Conservation (phyloP, 1,140 invertebrate species). For the Trichogramma pretiosum region DNA sequence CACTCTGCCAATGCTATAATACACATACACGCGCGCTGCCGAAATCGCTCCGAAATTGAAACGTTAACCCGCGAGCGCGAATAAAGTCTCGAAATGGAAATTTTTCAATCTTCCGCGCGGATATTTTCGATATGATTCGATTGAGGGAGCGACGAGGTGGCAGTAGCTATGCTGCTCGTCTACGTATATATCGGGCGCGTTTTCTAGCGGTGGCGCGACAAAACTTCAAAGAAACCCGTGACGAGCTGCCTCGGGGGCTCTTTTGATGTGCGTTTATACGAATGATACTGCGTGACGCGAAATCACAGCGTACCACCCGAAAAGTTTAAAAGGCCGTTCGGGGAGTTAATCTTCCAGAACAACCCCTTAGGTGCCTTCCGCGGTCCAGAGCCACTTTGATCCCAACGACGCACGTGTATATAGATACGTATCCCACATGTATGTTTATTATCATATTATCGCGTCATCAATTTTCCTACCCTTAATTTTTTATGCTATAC, state of each 20-base stretch:
- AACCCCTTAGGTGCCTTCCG: neutral
- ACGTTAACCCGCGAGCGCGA: too few relatives aligned
- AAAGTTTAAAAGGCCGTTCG: neutral
- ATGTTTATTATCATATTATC: constrained; percentile 17
- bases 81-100: too few relatives aligned
- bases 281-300: too few relatives aligned
- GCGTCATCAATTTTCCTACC: constrained; percentile 13
- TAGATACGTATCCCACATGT: too few relatives aligned
- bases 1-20: too few relatives aligned
- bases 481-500: neutral
- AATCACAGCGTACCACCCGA: too few relatives aligned
- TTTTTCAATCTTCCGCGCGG: neutral
- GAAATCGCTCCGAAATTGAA: neutral
- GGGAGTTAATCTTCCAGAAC: constrained; percentile 15
- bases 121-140: neutral
- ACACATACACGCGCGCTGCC: neutral
- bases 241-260: too few relatives aligned
- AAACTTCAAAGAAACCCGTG: too few relatives aligned
- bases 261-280: too few relatives aligned
- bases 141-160: neutral
- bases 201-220: too few relatives aligned
- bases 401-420: too few relatives aligned
- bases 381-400: constrained; percentile 11
- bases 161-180: neutral
- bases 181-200: neutral